Percentiles rank a stretch among this genome's conserved stretches.
phyloP scores from a whole-genome alignment of 2,888 invertebrate species.

The Amiota minor region DNA sequence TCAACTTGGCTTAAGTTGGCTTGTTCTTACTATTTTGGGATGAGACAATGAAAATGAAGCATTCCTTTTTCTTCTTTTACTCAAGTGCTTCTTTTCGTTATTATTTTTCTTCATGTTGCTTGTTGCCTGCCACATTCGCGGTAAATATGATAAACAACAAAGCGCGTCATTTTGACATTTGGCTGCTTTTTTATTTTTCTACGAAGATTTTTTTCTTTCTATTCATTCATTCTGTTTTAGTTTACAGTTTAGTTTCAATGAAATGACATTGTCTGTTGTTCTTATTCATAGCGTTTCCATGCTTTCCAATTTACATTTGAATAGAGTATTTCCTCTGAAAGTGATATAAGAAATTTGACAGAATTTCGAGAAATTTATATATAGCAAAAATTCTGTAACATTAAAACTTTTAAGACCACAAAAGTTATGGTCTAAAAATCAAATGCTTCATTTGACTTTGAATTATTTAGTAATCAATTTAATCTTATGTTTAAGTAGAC shows the following conservation, averaged over 20 bases:
- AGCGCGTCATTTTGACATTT: slow-evolving; percentile 68
- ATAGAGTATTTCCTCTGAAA: neutral
- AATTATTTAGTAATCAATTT: slow-evolving; percentile 8
- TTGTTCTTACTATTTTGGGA: neutral
- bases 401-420: neutral
- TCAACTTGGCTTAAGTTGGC: neutral
- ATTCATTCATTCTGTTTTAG: neutral
- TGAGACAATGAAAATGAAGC: too few species aligned
- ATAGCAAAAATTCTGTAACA: neutral
- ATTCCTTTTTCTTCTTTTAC: neutral
- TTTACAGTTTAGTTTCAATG: neutral
- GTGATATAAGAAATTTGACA: neutral
- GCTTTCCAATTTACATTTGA: neutral
- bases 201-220: neutral
- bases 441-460: slow-evolving; percentile 10
- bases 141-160: slow-evolving; percentile 68
- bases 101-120: slow-evolving; percentile 23
- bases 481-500: neutral
- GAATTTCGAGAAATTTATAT: slow-evolving; percentile 13
- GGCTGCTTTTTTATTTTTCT: slow-evolving; percentile 41
- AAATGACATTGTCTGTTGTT: slow-evolving; percentile 19
- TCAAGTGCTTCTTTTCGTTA: slow-evolving; percentile 34
- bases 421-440: neutral
- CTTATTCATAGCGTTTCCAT: neutral
- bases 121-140: slow-evolving; percentile 40